These are phyloP conservation scores for Gisinianus flammeolus DNA, from an alignment of 2,888 invertebrate species.

Conservation along the genomic window DNA sequence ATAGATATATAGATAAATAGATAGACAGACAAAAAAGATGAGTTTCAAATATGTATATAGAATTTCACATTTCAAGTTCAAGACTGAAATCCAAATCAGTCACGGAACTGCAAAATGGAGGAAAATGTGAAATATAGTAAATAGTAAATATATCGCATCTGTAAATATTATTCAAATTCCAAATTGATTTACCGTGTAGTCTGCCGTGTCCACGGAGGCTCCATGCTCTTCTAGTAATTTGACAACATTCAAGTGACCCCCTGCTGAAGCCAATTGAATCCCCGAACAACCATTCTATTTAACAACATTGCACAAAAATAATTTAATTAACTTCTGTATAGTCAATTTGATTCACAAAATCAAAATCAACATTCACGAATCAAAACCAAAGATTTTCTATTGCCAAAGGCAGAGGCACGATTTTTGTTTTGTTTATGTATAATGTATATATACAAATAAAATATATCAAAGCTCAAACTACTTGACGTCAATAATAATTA, in stretches of 20 bases:
- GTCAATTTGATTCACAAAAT: not conserved
- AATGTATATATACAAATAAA: too few species aligned
- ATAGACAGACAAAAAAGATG: not conserved
- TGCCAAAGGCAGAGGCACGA: conserved; percentile 28
- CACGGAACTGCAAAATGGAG: too few species aligned
- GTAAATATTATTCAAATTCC: too few species aligned
- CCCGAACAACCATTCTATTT: conserved; percentile 76
- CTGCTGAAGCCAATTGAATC: conserved; percentile 79
- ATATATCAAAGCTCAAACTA: too few species aligned
- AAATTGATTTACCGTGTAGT: conserved; percentile 76
- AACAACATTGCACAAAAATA: conserved; percentile 56
- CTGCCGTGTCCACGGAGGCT: conserved; percentile 73
- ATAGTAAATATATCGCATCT: too few species aligned
- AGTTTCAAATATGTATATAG: too few species aligned
- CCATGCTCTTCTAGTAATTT: conserved; percentile 73
- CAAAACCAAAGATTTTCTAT: conserved; percentile 39
- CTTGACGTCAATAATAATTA: too few species aligned
- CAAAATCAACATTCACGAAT: not conserved
- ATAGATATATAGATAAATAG: too few species aligned
- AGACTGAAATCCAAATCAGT: too few species aligned
- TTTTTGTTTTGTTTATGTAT: too few species aligned
- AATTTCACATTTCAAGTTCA: not conserved
- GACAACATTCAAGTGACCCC: conserved; percentile 79
- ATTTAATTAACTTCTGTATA: not conserved
- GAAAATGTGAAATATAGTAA: too few species aligned